phyloP scores from a whole-genome alignment of 2,797 vertebrate genomes.

The Iguana delicatissima region DNA sequence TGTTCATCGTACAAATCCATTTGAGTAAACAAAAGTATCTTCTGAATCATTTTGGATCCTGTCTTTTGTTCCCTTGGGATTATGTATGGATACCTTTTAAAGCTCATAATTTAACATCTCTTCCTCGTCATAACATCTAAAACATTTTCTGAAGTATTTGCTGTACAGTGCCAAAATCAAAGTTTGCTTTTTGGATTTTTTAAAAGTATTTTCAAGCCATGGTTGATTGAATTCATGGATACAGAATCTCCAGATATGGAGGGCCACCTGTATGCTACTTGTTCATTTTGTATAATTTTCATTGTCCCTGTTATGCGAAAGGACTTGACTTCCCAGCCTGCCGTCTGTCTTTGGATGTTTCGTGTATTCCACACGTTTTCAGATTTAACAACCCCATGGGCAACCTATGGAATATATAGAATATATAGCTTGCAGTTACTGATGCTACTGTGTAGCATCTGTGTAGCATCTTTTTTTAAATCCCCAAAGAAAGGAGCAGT shows the following conservation, averaged over 20 bases:
- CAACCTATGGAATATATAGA: too few species aligned
- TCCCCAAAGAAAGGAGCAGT: neutral
- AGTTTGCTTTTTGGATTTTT: too few species aligned
- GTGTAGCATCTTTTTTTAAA: neutral
- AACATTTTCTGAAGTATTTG: neutral
- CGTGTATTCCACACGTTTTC: neutral
- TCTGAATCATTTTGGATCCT: neutral
- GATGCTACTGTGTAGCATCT: too few species aligned
- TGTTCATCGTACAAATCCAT: neutral
- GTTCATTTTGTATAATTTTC: neutral
- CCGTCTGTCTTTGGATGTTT: neutral
- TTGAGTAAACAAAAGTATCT: neutral
- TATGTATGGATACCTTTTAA: neutral
- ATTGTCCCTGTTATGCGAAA: neutral
- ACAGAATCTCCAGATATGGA: too few species aligned
- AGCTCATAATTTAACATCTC: neutral
- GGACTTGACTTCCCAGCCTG: neutral
- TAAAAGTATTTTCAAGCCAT: too few species aligned
- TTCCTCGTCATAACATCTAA: neutral
- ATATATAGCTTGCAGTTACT: neutral
- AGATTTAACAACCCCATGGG: neutral
- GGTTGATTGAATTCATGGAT: too few species aligned
- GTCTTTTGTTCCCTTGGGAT: neutral
- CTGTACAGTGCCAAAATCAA: neutral
- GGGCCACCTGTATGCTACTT: neutral